Base-by-base conservation (phyloP, 2,888 invertebrate species). In the Pardosa pseudoannulata region DNA sequence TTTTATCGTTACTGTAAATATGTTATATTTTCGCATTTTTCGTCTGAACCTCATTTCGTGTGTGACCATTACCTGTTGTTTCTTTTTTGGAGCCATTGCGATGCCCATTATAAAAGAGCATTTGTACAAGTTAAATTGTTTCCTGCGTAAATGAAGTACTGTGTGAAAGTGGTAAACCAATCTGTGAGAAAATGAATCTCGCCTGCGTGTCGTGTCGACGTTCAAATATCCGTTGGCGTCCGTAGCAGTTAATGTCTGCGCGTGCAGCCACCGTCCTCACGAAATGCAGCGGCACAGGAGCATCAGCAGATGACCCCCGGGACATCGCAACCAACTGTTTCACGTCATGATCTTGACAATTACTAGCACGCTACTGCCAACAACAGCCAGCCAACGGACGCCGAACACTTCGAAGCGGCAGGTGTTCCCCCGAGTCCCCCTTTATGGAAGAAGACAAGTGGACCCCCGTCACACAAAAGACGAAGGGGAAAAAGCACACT, bases 351-450 rank as follows among this genome's bases (percentile, higher is more conserved):
- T 72, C 70, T 70, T 46, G 67, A 76, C 76, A 82, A 79, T 79
- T 79, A 79, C 19, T 50, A 19, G 80, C 80, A 79, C 79, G 79
- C 79, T 23, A 23, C 16, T 56, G 16, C 56, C 3, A 23, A 50
- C 67, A 56, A 32, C 79, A 79, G 79, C 71, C 71, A 65, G 62
- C 72, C 79, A 79, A 79, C 72, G 79, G 79, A 31, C 79, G 39
- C 23, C 27, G 11, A 62, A n/a, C 27, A 41, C n/a, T 56, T 56
- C 16, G 65, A n/a, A 39, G 9, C 19, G 81, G 81, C 80, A 80
- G 80, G 80, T 80, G 80, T 80, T 80, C 73, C 6, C 23, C 3
- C 23, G n/a, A 3, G 46, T 36, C 62, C 62, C 36, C 23, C 29
- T 29, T 29, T 13, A n/a, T 13, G 29, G n/a, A 41, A 29, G 62